phyloP scores from a whole-genome alignment of 2,113 vertebrate genomes.

The Psilopogon haemacephalus region DNA sequence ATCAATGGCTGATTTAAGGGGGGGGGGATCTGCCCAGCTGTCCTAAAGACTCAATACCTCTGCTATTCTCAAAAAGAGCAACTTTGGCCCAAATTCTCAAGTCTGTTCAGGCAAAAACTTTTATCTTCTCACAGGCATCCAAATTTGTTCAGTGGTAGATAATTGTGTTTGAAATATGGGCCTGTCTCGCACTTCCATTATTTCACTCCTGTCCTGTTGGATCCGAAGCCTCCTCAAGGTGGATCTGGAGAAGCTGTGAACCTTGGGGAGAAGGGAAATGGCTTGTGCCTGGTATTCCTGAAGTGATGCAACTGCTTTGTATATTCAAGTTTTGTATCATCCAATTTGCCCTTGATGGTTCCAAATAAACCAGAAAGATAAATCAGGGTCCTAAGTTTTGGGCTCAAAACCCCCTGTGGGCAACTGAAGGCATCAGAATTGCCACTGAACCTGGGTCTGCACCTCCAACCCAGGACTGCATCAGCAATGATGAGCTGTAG shows the following conservation, averaged over 20 bases:
- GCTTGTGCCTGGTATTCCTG: background rate
- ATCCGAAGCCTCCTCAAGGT: background rate
- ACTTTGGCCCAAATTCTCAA: background rate
- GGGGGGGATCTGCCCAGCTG: background rate
- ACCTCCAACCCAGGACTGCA: rapidly evolving
- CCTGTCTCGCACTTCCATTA: background rate
- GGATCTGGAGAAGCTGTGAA: background rate
- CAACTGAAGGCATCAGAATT: background rate
- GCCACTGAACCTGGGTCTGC: rapidly evolving
- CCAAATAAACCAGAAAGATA: background rate
- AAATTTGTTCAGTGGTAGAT: background rate
- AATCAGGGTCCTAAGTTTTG: background rate
- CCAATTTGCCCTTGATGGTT: background rate
- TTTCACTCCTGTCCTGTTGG: background rate
- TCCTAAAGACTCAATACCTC: background rate
- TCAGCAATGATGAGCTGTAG: rapidly evolving
- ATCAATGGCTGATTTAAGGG: background rate
- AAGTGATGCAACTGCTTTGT: background rate
- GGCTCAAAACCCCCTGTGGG: background rate
- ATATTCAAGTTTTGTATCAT: background rate
- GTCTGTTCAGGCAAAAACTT: background rate
- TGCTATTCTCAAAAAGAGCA: background rate
- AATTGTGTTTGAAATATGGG: background rate
- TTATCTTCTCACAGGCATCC: background rate
- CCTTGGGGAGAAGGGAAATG: background rate